Evolutionary conservation across 2,797 vertebrate species (phyloP).

Genomic region (Epinephelus malabaricus): DNA sequence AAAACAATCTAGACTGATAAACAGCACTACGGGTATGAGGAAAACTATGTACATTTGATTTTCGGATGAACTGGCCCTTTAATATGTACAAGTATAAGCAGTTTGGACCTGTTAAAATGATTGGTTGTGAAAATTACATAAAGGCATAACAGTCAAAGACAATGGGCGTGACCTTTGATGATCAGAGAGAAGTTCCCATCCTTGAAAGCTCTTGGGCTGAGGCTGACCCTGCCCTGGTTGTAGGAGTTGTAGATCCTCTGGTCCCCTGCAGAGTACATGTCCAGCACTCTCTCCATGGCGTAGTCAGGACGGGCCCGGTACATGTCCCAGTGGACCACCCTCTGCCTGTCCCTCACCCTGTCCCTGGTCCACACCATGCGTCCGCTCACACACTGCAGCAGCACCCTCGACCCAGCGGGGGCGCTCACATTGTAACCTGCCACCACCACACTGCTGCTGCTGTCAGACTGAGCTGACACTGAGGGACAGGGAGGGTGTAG

Average conservation of each 20-base stretch:
- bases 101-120: not conserved
- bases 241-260: conserved; percentile 92
- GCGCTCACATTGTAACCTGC: conserved; percentile 89
- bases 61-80: too few species aligned
- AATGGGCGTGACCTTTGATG: conserved; percentile 88
- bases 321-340: conserved; percentile 96
- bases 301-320: conserved; percentile 77
- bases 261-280: conserved; percentile 94
- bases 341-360: conserved; percentile 91
- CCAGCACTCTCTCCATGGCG: conserved; percentile 89
- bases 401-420: conserved; percentile 81
- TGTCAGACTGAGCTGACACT: conserved; percentile 81
- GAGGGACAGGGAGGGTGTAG: conserved; percentile 12
- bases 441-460: conserved; percentile 88
- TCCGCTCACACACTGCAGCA: conserved; percentile 92
- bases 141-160: conserved; percentile 5
- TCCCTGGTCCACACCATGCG: conserved; percentile 96
- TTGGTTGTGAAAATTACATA: not conserved
- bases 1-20: too few species aligned
- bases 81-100: too few species aligned
- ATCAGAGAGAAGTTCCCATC: conserved; percentile 97
- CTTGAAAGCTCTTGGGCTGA: conserved; percentile 88
- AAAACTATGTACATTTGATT: too few species aligned
- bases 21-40: too few species aligned
- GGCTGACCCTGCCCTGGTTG: conserved; percentile 87